Base-by-base conservation (phyloP, 1,140 invertebrate species). In the Papilio dardanus region DNA sequence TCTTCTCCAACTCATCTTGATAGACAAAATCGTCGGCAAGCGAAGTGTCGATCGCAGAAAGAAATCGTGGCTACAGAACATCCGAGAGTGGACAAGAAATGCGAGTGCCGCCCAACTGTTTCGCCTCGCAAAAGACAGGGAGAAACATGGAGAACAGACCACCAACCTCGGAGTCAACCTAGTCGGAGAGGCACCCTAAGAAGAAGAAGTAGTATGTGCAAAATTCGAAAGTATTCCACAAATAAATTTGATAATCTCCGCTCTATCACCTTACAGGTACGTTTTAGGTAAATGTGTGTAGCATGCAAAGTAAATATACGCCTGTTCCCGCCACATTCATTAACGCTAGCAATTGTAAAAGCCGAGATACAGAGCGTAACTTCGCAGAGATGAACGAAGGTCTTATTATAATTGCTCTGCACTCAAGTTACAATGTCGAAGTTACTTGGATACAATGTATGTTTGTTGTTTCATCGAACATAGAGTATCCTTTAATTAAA, bases 311-410 rank as follows among this genome's bases (percentile, higher is more conserved):
- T 10, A 62, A 10, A 10, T 62, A 28, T 62, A 58, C 24, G 24
- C 14, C 54, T 62, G 54, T 62, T 62, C 54, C 54, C 54, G 54
- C 54, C 54, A 62, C 2, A 62, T 30, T 62, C 54, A 62, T 62
- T 62, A 62, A 62, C 54, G 54, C 54, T 3, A 62, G 24, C 54
- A 62, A 62, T 62, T 30, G 12, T 62, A 62, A 16, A 62, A 62
- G 2, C 24, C 12, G 24, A 62, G 54, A 30, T 28, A 58, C 54
- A 58, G 8, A 14, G 19, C 14, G 54, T 3, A 58, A 58, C 21
- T 58, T 58, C 46, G 16, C 21, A 58, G 54, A 58, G 54, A 14
- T 46, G 16, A 16, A 6, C 24, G 54, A 58, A 58, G 54, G 21
- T 58, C 24, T 58, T 12, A 58, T 58, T 28, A 28, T 58, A 28